These are phyloP conservation scores for Microcebus murinus DNA, from an alignment of 2,113 vertebrate species.

Conservation along the genomic window DNA sequence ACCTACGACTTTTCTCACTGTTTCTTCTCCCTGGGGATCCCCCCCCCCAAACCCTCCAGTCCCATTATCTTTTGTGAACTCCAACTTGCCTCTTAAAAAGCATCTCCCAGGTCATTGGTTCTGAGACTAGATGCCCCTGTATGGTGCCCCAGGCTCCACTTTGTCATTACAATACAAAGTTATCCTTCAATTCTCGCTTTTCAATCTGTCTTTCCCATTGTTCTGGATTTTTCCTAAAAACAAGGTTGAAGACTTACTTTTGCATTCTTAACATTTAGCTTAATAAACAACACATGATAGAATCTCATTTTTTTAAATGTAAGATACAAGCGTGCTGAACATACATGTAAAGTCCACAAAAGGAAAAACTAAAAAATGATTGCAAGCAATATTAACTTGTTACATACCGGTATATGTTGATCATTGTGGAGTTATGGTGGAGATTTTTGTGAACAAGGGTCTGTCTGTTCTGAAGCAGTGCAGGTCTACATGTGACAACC, in stretches of 20 bases:
- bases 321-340: not conserved
- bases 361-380: not conserved
- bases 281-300: not conserved
- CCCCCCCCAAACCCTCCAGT: not conserved
- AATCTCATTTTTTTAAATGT: not conserved
- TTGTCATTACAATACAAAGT: not conserved
- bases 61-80: not conserved
- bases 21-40: not conserved
- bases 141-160: not conserved
- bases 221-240: not conserved
- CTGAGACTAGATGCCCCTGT: accelerated
- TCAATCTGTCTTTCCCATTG: not conserved
- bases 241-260: not conserved
- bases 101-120: not conserved
- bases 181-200: not conserved
- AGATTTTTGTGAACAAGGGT: not conserved
- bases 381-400: not conserved
- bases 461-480: not conserved
- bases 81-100: not conserved
- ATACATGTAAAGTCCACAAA: not conserved
- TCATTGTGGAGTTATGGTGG: no score
- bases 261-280: not conserved
- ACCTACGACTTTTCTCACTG: not conserved
- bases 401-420: not conserved
- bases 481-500: not conserved